Evolutionary conservation across 2,113 vertebrate species (phyloP).

Genomic region (Phalacrocorax brasilianus): DNA sequence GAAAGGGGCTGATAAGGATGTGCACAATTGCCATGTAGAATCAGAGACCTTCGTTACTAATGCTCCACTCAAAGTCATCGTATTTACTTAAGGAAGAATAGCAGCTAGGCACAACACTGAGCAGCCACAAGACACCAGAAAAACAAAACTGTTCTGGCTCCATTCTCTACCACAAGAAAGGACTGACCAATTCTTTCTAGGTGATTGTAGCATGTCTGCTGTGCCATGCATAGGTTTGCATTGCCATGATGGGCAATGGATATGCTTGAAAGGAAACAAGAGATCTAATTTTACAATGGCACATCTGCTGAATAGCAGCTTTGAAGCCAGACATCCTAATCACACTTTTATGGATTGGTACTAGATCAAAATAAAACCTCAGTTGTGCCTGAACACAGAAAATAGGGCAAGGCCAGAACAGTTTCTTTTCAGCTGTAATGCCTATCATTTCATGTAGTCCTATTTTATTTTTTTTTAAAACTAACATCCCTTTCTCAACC

Average conservation of each 20-base stretch:
- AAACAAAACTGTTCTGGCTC: background rate
- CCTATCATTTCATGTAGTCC: background rate
- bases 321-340: background rate
- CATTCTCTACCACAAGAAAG: background rate
- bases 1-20: background rate
- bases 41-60: background rate
- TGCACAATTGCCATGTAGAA: background rate
- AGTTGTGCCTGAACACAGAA: background rate
- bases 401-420: background rate
- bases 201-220: background rate
- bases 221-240: background rate
- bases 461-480: background rate
- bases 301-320: slow-evolving; percentile 6
- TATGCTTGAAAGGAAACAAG: background rate
- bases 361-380: background rate
- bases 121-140: background rate
- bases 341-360: background rate
- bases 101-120: background rate
- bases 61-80: background rate
- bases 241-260: background rate
- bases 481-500: background rate
- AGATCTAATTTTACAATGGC: background rate
- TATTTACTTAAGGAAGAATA: background rate
- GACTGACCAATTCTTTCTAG: background rate
- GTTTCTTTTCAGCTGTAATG: background rate